Evolutionary conservation across 2,797 vertebrate genomes (phyloP), one percentile per base, ranked within the genome.

Genomic region (Leptatherina wallacei): DNA sequence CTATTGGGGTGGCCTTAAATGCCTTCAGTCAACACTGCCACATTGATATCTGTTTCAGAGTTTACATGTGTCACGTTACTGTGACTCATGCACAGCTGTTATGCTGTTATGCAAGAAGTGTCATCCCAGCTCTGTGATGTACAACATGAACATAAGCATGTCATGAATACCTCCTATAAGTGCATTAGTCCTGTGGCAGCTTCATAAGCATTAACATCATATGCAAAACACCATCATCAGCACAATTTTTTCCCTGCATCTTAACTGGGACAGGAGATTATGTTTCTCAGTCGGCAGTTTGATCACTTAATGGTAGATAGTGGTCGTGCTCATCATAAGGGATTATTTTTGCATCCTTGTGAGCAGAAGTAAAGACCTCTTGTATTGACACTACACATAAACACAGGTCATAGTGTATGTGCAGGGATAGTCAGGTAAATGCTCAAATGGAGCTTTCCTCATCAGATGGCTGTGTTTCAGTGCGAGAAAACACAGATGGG

Each of bases 181-280:
- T 70, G 52, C 76, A 75, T 75, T 70, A 75, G 65, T 75, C 52
- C 40, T 27, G 38, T 85, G 86, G 84, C 81, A 85, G 75, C 44
- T 83, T 73, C 74, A 80, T 88, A 72, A 86, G 58, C 75, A 79
- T 88, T 81, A 84, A 44, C 69, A 68, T 85, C 82, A 86, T 87
- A 67, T 85, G 85, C 81, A 77, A 22, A 83, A 88, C 82, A 73
- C 40, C 40, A 75, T 51, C 56, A 65, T 82, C 77, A 69, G 49
- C 44, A 32, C 58, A 58, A 75, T 38, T 65, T 80, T 40, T 49
- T 61, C 65, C 40, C 3, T 12, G 8, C 38, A 42, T 61, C 27
- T 7, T 24, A 75, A 35, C 36, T 69, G 75, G 71, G 56, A 49
- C 30, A 30, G 54, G 11, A 56, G 58, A 64, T 77, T 68, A 77